phyloP scores from a whole-genome alignment of 2,113 vertebrate species.

The Bubo bubo region DNA sequence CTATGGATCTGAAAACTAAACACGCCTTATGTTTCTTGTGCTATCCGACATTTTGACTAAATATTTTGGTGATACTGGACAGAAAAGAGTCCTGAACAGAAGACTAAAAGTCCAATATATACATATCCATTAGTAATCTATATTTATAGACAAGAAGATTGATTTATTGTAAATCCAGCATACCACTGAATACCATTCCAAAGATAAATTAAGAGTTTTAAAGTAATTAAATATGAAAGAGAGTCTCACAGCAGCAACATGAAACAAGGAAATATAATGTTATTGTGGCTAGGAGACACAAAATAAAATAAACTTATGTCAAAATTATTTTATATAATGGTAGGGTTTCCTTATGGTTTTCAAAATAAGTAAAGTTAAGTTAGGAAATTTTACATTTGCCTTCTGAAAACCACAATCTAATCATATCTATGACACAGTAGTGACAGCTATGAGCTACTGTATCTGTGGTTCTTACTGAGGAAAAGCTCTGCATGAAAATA shows the following conservation, averaged over 20 bases:
- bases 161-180: background rate
- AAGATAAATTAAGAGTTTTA: background rate
- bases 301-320: background rate
- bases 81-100: background rate
- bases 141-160: background rate
- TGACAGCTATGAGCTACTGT: background rate
- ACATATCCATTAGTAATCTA: background rate
- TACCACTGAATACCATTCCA: background rate
- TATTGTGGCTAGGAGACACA: background rate
- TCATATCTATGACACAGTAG: background rate
- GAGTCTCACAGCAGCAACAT: background rate
- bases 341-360: background rate
- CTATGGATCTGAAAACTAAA: background rate
- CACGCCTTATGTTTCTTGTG: background rate
- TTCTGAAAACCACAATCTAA: background rate
- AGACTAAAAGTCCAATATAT: background rate
- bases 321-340: background rate
- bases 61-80: conserved; percentile 12
- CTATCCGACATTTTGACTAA: conserved; percentile 6
- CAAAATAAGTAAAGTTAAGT: background rate
- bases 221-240: background rate
- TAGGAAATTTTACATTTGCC: background rate
- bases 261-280: background rate
- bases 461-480: background rate
- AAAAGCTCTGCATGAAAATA: background rate